A percentile compares a stretch with the other conserved stretches of the same genome.
phyloP scores from a whole-genome alignment of 2,888 invertebrate genomes.

The Caenorhabditis sp. region DNA sequence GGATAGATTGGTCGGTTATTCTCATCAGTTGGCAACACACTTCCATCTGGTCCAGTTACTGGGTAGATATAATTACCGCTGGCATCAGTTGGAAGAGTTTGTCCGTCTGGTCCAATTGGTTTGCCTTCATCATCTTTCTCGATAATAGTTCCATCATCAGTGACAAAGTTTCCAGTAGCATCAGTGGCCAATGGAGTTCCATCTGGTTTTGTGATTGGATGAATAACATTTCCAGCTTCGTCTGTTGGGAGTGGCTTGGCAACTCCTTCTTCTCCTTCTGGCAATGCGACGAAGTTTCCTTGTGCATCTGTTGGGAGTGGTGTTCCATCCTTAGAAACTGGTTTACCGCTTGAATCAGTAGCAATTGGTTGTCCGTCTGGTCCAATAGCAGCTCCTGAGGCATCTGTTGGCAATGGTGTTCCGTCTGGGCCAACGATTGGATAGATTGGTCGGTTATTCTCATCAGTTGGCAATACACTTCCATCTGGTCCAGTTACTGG shows the following conservation, averaged over 20 bases:
- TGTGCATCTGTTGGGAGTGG: constrained; percentile 54
- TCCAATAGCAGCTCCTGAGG: constrained; percentile 32
- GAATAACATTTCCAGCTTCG: constrained; percentile 27
- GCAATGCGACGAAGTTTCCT: constrained; percentile 28
- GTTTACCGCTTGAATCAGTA: constrained; percentile 24
- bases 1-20: constrained; percentile 21
- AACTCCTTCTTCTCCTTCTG: constrained; percentile 9
- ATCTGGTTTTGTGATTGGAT: constrained; percentile 41
- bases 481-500: constrained; percentile 27
- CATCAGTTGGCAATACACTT: constrained; percentile 19
- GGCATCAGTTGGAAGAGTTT: constrained; percentile 38
- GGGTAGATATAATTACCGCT: constrained; percentile 35
- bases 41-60: constrained; percentile 16
- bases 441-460: constrained; percentile 29
- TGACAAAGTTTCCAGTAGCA: constrained; percentile 26
- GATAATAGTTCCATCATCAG: constrained; percentile 31
- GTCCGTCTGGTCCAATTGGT: constrained; percentile 39
- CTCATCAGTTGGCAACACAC: constrained; percentile 28
- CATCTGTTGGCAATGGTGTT: constrained; percentile 33
- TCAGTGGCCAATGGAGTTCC: constrained; percentile 43
- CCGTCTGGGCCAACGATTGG: constrained; percentile 20
- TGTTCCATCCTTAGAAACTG: constrained; percentile 25
- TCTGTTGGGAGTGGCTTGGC: constrained; percentile 26
- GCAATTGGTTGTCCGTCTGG: constrained; percentile 31
- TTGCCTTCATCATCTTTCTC: constrained; percentile 45